Evolutionary conservation across 2,113 vertebrate genomes (phyloP).

Genomic region (Fulmarus glacialis): DNA sequence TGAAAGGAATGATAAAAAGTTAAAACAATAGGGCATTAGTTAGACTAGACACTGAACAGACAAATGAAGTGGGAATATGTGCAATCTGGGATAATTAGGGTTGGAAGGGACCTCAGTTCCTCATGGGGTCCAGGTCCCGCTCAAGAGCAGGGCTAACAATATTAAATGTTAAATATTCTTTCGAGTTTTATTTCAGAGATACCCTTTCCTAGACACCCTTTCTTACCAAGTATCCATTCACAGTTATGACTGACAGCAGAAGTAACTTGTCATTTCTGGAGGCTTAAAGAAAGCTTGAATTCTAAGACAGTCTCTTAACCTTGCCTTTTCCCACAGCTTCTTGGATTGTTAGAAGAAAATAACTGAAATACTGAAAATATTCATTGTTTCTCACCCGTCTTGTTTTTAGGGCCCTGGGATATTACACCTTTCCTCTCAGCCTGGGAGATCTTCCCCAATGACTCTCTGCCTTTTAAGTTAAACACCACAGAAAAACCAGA

Average conservation of each 20-base stretch:
- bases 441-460: background rate
- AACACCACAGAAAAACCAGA: background rate
- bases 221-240: background rate
- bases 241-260: background rate
- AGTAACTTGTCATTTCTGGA: background rate
- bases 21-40: background rate
- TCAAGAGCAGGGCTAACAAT: background rate
- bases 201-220: background rate
- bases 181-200: background rate
- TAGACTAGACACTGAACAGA: background rate
- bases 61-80: background rate
- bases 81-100: background rate
- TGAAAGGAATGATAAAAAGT: background rate
- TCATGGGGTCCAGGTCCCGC: fast-evolving
- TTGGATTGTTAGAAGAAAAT: background rate
- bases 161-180: background rate
- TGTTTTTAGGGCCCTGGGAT: background rate
- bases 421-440: background rate
- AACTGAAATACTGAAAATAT: background rate
- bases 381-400: background rate
- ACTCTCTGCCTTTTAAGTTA: background rate
- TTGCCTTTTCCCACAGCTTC: background rate
- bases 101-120: background rate
- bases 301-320: background rate
- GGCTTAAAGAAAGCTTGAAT: background rate